Evolutionary conservation across 2,888 invertebrate genomes (phyloP), one percentile per base, ranked within the genome.

Genomic region (Ophion ventricosus): DNA sequence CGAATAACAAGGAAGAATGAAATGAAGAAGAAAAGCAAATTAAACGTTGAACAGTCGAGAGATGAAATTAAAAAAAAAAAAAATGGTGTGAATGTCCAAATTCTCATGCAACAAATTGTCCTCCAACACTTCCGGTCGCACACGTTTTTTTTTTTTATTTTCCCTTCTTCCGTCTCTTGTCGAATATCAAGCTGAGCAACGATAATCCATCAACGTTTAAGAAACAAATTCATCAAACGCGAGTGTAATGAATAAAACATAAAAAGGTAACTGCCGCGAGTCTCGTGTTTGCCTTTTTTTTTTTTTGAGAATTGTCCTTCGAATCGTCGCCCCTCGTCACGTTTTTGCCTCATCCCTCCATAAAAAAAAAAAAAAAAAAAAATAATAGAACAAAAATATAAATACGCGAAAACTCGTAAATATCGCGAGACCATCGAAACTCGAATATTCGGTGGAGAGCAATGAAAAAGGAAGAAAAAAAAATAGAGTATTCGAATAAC

Each of bases 61-160:
- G 64, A 79, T 76, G 29, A 40, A 84, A 76, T 64, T 64, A 40
- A 25, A 49, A 79, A 61, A 57, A 79, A 61, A 73, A 76, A 78
- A 66, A 43, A 67, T 56, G 7, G 49, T 23, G 49, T 23, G 67
- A 54, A 78, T 64, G 59, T 61, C 78, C 69, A 63, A 78, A 25
- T 63, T 78, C 79, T 86, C 86, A 84, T 82, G 76, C 77, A 80
- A 86, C 78, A 64, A 80, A 73, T 84, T 56, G 25, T 80, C 80
- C 79, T 73, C 64, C 64, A 79, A 82, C 7, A 84, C 67, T 79
- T 63, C 78, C 75, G 80, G 69, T 64, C 49, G 54, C 59, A 72
- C 74, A 43, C 63, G 29, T 56, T 54, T 56, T 35, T 73, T 66
- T 59, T 49, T 20, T 61, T 56, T 29, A n/a, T n/a, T 67, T 57